phyloP scores from a whole-genome alignment of 2,888 invertebrate species.

The Coenonympha glycerion region DNA sequence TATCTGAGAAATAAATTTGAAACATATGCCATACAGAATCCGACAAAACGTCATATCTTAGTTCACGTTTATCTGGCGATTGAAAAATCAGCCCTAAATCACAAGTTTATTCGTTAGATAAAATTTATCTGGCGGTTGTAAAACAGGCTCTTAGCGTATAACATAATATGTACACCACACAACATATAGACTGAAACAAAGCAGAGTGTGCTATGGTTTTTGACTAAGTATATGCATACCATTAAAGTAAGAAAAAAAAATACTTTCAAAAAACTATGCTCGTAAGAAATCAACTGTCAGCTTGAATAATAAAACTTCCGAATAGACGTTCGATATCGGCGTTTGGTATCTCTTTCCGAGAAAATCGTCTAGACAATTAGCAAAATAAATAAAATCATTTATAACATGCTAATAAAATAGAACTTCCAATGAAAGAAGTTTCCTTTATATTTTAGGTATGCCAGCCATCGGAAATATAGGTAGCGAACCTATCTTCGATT shows the following conservation, averaged over 20 bases:
- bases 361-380: constrained; percentile 9
- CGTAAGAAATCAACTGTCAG: background rate
- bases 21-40: too few relatives aligned
- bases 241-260: background rate
- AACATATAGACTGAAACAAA: too few relatives aligned
- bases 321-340: background rate
- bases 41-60: too few relatives aligned
- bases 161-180: too few relatives aligned
- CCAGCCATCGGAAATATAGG: background rate
- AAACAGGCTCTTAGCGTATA: too few relatives aligned
- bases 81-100: too few relatives aligned
- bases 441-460: background rate
- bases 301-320: background rate
- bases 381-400: background rate
- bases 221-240: too few relatives aligned
- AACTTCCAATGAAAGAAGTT: constrained; percentile 2
- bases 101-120: too few relatives aligned
- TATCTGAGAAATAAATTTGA: too few relatives aligned
- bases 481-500: background rate
- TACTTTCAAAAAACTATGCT: background rate
- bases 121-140: too few relatives aligned
- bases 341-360: constrained; percentile 1
- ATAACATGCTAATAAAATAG: background rate
- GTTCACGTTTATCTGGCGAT: too few relatives aligned
- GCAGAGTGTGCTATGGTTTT: too few relatives aligned